Evolutionary conservation across 2,113 vertebrate genomes (phyloP).

Genomic region (Nansenia antarctica): DNA sequence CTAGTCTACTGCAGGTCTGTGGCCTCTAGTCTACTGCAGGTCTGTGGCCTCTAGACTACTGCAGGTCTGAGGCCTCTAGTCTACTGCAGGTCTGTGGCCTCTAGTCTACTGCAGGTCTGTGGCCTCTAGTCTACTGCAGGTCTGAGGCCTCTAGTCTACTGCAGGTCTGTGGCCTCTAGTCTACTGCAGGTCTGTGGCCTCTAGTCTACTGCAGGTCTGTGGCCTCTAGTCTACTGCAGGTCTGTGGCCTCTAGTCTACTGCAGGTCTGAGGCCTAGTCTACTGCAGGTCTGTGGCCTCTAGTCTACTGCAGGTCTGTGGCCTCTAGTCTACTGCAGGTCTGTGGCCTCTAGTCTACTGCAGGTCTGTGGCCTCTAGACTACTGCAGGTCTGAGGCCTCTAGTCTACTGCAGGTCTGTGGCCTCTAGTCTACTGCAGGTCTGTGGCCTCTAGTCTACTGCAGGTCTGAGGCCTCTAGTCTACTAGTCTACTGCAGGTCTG

Average conservation of each 20-base stretch:
- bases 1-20: not conserved
- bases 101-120: not conserved
- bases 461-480: not conserved
- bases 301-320: not conserved
- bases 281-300: not conserved
- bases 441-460: not conserved
- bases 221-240: not conserved
- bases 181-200: not conserved
- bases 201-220: not conserved
- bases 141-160: not conserved
- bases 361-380: not conserved
- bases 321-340: not conserved
- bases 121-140: not conserved
- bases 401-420: not conserved
- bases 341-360: not conserved
- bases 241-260: not conserved
- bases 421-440: not conserved
- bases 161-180: not conserved
- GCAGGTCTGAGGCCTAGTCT: not conserved
- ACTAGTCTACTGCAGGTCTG: not conserved
- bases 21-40: not conserved
- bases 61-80: not conserved
- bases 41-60: not conserved
- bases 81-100: not conserved
- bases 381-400: not conserved